A percentile compares a stretch with the other conserved stretches of the same genome.
Conservation (phyloP, 2,888 invertebrate genomes). For the Xylota sylvarum region DNA sequence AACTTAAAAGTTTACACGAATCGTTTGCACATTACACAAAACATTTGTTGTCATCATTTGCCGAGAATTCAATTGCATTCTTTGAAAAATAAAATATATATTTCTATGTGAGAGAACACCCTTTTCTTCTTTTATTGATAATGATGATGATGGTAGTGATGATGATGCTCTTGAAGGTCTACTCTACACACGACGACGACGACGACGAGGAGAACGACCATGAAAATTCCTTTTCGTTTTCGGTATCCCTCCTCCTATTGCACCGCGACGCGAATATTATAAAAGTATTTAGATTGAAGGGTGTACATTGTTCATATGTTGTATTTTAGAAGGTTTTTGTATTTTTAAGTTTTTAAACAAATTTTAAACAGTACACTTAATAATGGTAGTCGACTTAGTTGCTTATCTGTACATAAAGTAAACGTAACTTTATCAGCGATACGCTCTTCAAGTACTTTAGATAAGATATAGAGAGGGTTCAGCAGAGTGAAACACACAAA, state of each 20-base stretch:
- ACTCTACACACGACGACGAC: conserved; percentile 28
- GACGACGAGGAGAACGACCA: conserved; percentile 34
- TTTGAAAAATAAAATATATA: conserved; percentile 13
- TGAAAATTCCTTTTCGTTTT: conserved; percentile 53
- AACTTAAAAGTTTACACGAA: conserved; percentile 29
- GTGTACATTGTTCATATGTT: conserved; percentile 1
- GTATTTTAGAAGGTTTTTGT: not conserved
- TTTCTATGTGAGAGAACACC: conserved; percentile 23
- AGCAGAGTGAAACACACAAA: conserved; percentile 48
- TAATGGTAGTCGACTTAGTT: conserved; percentile 54
- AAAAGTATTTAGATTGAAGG: conserved; percentile 25
- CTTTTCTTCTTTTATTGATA: conserved; percentile 36
- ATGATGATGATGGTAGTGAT: conserved; percentile 34
- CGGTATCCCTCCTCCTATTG: conserved; percentile 28
- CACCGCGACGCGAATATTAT: conserved; percentile 16
- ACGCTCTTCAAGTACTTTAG: conserved; percentile 68
- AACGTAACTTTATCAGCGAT: conserved; percentile 71
- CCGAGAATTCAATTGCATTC: conserved; percentile 27
- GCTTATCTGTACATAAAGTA: conserved; percentile 70
- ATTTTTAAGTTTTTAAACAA: conserved; percentile 35
- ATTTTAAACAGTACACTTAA: conserved; percentile 34
- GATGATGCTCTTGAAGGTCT: conserved; percentile 48
- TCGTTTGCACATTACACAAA: conserved; percentile 29
- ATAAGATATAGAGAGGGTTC: conserved; percentile 72
- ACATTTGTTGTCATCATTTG: conserved; percentile 58